Evolutionary conservation across 92 coral and sea anemone species (phyloP), one percentile per base, ranked within the genome.

Genomic region (Heliopora coerulea): DNA sequence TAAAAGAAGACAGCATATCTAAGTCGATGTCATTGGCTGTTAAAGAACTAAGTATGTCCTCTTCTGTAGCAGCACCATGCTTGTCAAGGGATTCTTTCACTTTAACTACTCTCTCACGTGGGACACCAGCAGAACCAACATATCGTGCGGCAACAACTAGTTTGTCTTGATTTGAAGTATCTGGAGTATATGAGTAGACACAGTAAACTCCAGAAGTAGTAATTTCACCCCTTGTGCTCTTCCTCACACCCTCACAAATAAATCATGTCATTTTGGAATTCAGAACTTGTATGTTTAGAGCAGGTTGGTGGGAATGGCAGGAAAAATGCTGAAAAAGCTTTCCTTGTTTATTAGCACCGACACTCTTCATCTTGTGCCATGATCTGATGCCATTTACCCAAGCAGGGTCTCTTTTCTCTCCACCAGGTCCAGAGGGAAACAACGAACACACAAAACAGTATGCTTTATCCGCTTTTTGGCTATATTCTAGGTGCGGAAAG

Each of bases 1-100:
- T 27, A 28, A 56, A 56, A 28, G 61, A 56, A 28, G 61, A 56
- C 30, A 56, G 61, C 61, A 56, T 56, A 56, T 56, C 29, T 23
- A 28, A 23, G 61, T 56, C 61, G 33, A 56, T 56, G 30, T 56
- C 61, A 56, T 56, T 48, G 28, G 59, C 54, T 49, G 49, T 49
- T 13, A 68, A 49, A 19, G 75, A 68, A 24, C 56, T 35, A 39
- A 68, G 30, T 49, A 49, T 68, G 54, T 68, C 75, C 37, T 68
- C 37, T 34, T 60, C 75, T 68, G 54, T 54, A 13, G 58, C 75
- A 37, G 35, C 61, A 49, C 75, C 75, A 49, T 39, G 49, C 31
- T 68, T 68, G n/a, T 50, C 75, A 50, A 68, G 23, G 44, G 75
- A 54, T 52, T 68, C 75, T 52, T 48, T 68, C 61, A 68, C 32